A percentile compares a stretch with the other conserved stretches of the same genome.
These are phyloP conservation scores for Volucella bombylans DNA, from an alignment of 2,888 invertebrate species.

Conservation along the genomic window DNA sequence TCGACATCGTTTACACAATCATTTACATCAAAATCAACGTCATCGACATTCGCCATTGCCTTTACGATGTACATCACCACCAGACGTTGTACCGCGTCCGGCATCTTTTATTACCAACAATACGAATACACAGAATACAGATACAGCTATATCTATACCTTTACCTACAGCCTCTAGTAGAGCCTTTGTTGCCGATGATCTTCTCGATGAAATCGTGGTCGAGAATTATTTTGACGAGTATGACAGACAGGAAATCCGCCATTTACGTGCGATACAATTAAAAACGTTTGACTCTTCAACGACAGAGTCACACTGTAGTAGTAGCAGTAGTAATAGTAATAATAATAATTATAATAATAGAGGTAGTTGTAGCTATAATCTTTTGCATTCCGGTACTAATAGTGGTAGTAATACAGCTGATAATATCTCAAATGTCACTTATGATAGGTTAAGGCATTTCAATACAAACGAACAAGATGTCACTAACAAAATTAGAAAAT, in stretches of 20 bases:
- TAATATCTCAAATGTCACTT: constrained; percentile 73
- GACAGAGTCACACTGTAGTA: constrained; percentile 75
- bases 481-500: constrained; percentile 41
- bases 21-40: constrained; percentile 74
- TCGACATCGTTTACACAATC: constrained; percentile 71
- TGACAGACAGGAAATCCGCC: constrained; percentile 82
- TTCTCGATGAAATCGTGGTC: constrained; percentile 79
- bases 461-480: constrained; percentile 60
- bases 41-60: constrained; percentile 74
- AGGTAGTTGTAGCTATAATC: constrained; percentile 51
- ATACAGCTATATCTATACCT: constrained; percentile 6
- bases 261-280: constrained; percentile 76
- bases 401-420: constrained; percentile 42
- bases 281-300: constrained; percentile 72
- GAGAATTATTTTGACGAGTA: constrained; percentile 82
- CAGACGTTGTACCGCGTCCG: constrained; percentile 81
- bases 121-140: neutral
- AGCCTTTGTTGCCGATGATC: constrained; percentile 45
- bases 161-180: constrained; percentile 7
- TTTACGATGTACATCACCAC: constrained; percentile 80
- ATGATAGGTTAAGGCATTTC: constrained; percentile 74
- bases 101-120: constrained; percentile 76
- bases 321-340: constrained; percentile 75
- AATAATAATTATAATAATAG: constrained; percentile 36
- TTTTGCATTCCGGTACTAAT: constrained; percentile 67